A percentile compares a stretch with the other conserved stretches of the same genome.
Conservation (phyloP, 2,797 vertebrate genomes). For the Chiloscyllium punctatum region DNA sequence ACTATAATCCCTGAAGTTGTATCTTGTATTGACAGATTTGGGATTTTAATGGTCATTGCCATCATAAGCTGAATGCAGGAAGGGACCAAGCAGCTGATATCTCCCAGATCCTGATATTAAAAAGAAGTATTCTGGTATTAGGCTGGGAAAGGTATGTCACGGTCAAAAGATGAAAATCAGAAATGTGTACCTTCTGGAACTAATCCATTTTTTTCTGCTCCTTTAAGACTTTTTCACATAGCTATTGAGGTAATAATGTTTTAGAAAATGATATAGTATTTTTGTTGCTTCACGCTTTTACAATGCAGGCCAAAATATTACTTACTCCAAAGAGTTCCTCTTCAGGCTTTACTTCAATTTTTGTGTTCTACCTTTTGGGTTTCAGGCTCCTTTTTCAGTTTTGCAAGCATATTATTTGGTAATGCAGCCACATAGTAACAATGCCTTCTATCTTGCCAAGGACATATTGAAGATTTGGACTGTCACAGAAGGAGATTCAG, state of each 20-base stretch:
- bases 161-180: not conserved
- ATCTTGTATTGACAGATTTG: conserved; percentile 57
- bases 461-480: too few relatives aligned
- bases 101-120: conserved; percentile 60
- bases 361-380: too few relatives aligned
- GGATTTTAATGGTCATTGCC: conserved; percentile 70
- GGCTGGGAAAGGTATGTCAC: conserved; percentile 61
- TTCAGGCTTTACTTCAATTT: too few relatives aligned
- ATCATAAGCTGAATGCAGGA: conserved; percentile 57
- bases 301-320: not conserved
- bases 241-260: not conserved
- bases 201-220: not conserved
- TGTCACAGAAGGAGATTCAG: too few relatives aligned
- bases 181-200: not conserved
- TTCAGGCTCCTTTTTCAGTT: too few relatives aligned
- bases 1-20: not conserved
- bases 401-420: too few relatives aligned
- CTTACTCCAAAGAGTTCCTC: too few relatives aligned
- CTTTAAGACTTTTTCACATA: not conserved
- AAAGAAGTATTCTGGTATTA: conserved; percentile 54
- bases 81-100: conserved; percentile 53
- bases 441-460: too few relatives aligned
- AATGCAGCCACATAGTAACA: too few relatives aligned
- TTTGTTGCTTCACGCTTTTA: not conserved
- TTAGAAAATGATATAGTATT: not conserved